Evolutionary conservation across 2,113 vertebrate genomes (phyloP), one percentile per base, ranked within the genome.

Genomic region (Pycnonotus jocosus): DNA sequence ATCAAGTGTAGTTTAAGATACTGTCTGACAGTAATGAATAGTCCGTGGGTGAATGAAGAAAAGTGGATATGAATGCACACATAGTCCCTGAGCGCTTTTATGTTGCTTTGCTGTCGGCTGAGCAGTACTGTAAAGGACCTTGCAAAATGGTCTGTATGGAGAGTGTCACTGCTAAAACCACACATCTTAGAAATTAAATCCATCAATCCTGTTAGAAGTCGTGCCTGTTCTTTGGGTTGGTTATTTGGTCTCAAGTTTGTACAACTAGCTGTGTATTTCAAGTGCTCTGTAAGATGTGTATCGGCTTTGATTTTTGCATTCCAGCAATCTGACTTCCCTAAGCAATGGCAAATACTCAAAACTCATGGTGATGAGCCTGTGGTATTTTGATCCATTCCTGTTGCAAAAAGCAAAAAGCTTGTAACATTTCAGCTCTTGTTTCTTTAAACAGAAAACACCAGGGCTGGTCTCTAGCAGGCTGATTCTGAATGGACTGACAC

Each of bases 11-110:
- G 35, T 82, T 90, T 51, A 80, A 86, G 82, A 30, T 77, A 30
- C 45, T 82, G 18, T 76, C 60, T 95, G 84, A 72, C 50, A 50
- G 50, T 80, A 91, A 85, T 38, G 42, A 82, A 50, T 72, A 69
- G 45, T 24, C 30, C 93, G n/a, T 68, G 50, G n/a, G 66, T 91
- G 88, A 72, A 82, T 80, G 73, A 95, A 79, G 71, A 79, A 53
- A 69, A 79, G 61, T 24, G 45, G 16, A 60, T 65, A 44, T 69
- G 65, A 81, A 79, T 45, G 61, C 57, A 31, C 57, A 30, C 37
- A 38, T 83, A 84, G 61, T 62, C 78, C 57, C 45, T 47, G 40
- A 61, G 62, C 80, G 73, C 61, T 89, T 94, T 92, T 57, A 42
- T n/a, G 25, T 48, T 84, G 37, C n/a, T 95, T 22, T 3, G 3